phyloP scores from a whole-genome alignment of 2,797 vertebrate genomes.

The Antennarius maculatus region DNA sequence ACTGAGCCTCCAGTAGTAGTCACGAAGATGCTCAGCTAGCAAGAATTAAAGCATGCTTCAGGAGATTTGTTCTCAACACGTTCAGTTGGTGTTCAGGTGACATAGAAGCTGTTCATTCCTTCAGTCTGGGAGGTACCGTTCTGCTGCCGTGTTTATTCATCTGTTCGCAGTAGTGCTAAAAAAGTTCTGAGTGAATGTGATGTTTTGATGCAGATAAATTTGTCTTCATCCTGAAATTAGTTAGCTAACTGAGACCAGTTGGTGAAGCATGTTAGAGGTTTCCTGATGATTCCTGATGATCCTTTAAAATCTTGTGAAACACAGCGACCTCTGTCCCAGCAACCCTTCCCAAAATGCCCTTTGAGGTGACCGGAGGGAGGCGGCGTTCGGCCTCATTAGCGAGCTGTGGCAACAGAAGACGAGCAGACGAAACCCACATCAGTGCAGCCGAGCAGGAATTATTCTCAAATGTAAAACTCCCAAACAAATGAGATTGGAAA shows the following conservation, averaged over 20 bases:
- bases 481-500: slow-evolving; percentile 72
- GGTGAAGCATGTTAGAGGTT: slow-evolving; percentile 26
- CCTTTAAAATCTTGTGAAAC: slow-evolving; percentile 14
- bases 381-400: slow-evolving; percentile 54
- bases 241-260: slow-evolving; percentile 16
- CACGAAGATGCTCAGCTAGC: no score
- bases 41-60: no score
- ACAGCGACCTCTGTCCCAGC: slow-evolving; percentile 11
- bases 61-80: no score
- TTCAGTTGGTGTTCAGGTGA: no score
- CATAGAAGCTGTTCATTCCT: no score
- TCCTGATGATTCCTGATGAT: slow-evolving; percentile 40
- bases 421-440: slow-evolving; percentile 47
- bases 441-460: slow-evolving; percentile 60
- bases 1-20: no score
- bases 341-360: slow-evolving; percentile 16
- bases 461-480: slow-evolving; percentile 71
- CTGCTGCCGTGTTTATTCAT: no score
- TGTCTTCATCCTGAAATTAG: neutral
- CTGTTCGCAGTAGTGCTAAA: no score
- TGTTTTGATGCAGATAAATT: neutral
- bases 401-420: slow-evolving; percentile 49
- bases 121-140: no score
- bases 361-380: slow-evolving; percentile 19
- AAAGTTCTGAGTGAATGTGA: no score